Evolutionary conservation across 2,888 invertebrate genomes (phyloP).

Genomic region (Empis stercorea): DNA sequence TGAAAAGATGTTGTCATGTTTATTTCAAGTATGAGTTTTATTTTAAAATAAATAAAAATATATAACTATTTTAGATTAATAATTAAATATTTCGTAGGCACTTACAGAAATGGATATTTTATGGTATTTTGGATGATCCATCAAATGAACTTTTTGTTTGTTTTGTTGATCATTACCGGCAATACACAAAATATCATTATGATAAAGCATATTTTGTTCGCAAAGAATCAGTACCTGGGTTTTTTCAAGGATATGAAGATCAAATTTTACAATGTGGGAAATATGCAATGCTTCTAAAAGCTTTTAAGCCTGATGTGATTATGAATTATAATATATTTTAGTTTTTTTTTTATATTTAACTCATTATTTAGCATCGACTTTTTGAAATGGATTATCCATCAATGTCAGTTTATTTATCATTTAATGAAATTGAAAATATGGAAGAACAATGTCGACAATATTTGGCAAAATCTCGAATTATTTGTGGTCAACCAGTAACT

Average conservation of each 20-base stretch:
- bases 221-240: conserved; percentile 46
- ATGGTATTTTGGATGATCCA: conserved; percentile 67
- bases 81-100: conserved; percentile 15
- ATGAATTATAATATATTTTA: too few relatives aligned
- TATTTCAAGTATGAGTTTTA: conserved; percentile 27
- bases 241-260: conserved; percentile 47
- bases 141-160: conserved; percentile 74
- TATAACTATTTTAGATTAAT: background rate
- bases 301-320: conserved; percentile 53
- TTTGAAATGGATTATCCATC: conserved; percentile 26
- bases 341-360: too few relatives aligned
- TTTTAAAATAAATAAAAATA: background rate
- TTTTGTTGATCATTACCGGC: conserved; percentile 22
- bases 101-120: conserved; percentile 73
- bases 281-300: conserved; percentile 54
- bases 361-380: conserved; percentile 23
- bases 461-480: conserved; percentile 19
- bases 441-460: conserved; percentile 19
- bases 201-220: conserved; percentile 30
- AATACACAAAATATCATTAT: conserved; percentile 31
- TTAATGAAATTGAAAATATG: conserved; percentile 22
- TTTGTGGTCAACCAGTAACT: conserved; percentile 40
- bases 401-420: conserved; percentile 28
- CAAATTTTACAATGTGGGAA: conserved; percentile 63
- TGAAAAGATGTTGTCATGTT: conserved; percentile 28